phyloP scores from a whole-genome alignment of 2,113 vertebrate species.

The Garra rufa region DNA sequence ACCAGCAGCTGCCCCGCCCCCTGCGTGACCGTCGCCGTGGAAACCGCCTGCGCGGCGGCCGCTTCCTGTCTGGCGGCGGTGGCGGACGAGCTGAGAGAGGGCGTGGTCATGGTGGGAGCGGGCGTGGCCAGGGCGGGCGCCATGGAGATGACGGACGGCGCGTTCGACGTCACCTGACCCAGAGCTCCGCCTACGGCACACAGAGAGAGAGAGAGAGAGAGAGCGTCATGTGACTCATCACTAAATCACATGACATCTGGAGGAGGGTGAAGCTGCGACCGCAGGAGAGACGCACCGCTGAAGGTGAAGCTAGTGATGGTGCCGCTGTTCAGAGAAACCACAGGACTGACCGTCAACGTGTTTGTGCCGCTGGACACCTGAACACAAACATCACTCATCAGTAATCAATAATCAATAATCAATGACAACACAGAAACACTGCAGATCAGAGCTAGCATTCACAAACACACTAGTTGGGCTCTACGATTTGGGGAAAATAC shows the following conservation, averaged over 20 bases:
- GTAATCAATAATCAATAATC: background rate
- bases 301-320: constrained; percentile 85
- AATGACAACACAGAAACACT: too few relatives aligned
- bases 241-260: background rate
- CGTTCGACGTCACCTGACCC: constrained; percentile 83
- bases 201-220: background rate
- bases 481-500: too few relatives aligned
- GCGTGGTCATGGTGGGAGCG: constrained; percentile 75
- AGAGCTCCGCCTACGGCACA: constrained; percentile 81
- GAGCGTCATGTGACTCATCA: background rate
- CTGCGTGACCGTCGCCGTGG: constrained; percentile 78
- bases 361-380: constrained; percentile 95
- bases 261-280: background rate
- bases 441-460: too few relatives aligned
- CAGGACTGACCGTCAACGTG: constrained; percentile 92
- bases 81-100: constrained; percentile 85
- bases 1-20: constrained; percentile 92
- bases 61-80: constrained; percentile 75
- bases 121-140: constrained; percentile 84
- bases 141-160: constrained; percentile 93
- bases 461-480: too few relatives aligned
- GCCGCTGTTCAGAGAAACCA: constrained; percentile 90
- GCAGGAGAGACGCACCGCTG: constrained; percentile 77
- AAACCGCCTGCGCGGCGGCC: constrained; percentile 37
- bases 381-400: background rate